phyloP scores from a whole-genome alignment of 2,113 vertebrate genomes.

The Synchiropus splendidus region DNA sequence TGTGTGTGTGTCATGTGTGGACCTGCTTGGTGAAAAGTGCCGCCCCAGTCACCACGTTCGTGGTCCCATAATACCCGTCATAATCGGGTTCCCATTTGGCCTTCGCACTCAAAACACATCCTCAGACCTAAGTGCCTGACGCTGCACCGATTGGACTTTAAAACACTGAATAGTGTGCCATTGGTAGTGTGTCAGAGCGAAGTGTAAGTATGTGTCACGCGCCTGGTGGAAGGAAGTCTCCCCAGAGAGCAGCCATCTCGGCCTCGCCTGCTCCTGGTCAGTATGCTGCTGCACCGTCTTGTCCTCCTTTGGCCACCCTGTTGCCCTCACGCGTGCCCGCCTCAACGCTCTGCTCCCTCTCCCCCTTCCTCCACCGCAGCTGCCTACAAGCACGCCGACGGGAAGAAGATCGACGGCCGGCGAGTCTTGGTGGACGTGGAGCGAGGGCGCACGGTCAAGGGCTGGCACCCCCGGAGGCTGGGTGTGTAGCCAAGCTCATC shows the following conservation, averaged over 20 bases:
- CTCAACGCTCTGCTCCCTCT: constrained; percentile 23
- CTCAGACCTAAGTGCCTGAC: too few species aligned
- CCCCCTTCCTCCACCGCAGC: constrained; percentile 67
- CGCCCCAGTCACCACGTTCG: too few species aligned
- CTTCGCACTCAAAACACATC: too few species aligned
- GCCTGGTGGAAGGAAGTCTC: constrained; percentile 57
- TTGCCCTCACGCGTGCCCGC: neutral
- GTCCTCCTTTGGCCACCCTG: constrained; percentile 50
- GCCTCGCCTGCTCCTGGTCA: constrained; percentile 65
- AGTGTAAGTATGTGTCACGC: constrained; percentile 32
- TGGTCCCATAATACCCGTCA: too few species aligned
- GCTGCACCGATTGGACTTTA: too few species aligned
- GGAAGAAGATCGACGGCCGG: constrained; percentile 89
- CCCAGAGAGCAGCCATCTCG: constrained; percentile 62
- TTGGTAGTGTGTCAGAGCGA: too few species aligned
- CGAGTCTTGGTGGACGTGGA: constrained; percentile 88
- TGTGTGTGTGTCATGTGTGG: too few species aligned
- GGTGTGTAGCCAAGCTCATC: constrained; percentile 56
- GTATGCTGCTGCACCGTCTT: constrained; percentile 56
- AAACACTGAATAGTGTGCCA: too few species aligned
- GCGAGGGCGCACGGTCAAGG: constrained; percentile 85
- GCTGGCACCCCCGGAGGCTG: constrained; percentile 83
- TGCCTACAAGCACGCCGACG: constrained; percentile 90
- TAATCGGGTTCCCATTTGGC: too few species aligned
- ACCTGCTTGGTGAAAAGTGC: too few species aligned